Conservation (phyloP, 2,888 invertebrate genomes). For the Halictus quadricinctus region DNA sequence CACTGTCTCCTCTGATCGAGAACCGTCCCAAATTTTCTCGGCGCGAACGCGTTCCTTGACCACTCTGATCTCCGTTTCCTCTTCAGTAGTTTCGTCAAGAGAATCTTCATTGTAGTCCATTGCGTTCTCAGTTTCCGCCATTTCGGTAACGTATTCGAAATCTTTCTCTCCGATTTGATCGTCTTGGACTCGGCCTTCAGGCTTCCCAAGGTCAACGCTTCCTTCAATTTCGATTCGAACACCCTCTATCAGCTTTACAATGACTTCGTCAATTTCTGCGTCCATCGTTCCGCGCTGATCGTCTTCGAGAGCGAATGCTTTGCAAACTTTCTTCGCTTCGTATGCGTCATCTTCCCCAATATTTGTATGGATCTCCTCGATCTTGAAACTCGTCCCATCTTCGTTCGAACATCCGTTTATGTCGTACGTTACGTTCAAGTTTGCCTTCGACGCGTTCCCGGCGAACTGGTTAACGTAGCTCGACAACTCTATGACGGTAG, state of each 20-base stretch:
- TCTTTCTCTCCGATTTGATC: background rate
- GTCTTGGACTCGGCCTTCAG: background rate
- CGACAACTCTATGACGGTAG: background rate
- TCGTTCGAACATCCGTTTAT: background rate
- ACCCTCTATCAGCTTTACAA: background rate
- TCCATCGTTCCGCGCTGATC: background rate
- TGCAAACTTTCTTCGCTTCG: background rate
- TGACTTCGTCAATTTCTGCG: background rate
- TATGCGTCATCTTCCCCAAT: too few relatives aligned
- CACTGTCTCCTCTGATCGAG: background rate
- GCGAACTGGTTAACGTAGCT: too few relatives aligned
- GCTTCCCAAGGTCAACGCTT: background rate
- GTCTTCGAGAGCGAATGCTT: background rate
- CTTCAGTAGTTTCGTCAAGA: background rate
- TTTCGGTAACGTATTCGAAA: background rate
- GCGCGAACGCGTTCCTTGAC: too few relatives aligned
- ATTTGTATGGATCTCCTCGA: background rate
- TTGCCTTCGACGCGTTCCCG: too few relatives aligned
- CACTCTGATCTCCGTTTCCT: background rate
- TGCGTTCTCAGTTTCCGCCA: background rate
- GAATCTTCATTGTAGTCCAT: background rate
- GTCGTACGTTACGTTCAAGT: constrained; percentile 4
- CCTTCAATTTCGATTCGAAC: background rate
- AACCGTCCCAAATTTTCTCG: background rate
- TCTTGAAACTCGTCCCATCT: background rate